phyloP scores from a whole-genome alignment of 2,113 vertebrate species.

The Engystomops pustulosus region DNA sequence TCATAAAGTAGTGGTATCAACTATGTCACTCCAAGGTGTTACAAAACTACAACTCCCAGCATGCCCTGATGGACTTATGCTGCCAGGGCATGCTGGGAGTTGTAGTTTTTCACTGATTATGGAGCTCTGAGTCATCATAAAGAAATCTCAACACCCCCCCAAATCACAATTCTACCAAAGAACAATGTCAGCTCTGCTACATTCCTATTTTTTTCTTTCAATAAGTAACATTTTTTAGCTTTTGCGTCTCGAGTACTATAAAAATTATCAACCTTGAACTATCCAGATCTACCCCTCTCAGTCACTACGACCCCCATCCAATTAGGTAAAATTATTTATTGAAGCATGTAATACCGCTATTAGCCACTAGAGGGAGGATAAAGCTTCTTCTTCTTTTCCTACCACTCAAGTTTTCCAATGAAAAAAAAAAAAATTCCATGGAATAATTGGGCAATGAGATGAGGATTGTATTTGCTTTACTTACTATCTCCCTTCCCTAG shows the following conservation, averaged over 20 bases:
- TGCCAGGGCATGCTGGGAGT: too few relatives aligned
- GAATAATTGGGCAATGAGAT: not conserved
- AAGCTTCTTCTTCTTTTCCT: not conserved
- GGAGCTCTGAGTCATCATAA: not conserved
- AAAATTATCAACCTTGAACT: not conserved
- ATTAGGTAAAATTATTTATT: not conserved
- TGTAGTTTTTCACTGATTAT: too few relatives aligned
- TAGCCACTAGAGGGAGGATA: not conserved
- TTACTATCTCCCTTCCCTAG: too few relatives aligned
- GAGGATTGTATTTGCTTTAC: not conserved
- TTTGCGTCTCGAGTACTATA: too few relatives aligned
- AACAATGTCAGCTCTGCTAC: constrained; percentile 6
- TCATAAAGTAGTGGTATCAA: too few relatives aligned
- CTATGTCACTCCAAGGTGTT: too few relatives aligned
- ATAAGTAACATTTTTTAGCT: too few relatives aligned
- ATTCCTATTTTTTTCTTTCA: not conserved
- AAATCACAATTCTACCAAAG: not conserved
- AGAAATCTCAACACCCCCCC: not conserved
- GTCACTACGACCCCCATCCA: accelerated
- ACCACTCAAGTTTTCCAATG: not conserved
- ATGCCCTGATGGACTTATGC: not conserved
- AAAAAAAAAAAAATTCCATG: not conserved
- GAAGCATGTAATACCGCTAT: not conserved
- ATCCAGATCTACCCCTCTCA: not conserved
- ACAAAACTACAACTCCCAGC: not conserved